Percentiles rank a stretch among this genome's conserved stretches.
phyloP scores from a whole-genome alignment of 1,140 invertebrate genomes.

The Musca vetustissima region DNA sequence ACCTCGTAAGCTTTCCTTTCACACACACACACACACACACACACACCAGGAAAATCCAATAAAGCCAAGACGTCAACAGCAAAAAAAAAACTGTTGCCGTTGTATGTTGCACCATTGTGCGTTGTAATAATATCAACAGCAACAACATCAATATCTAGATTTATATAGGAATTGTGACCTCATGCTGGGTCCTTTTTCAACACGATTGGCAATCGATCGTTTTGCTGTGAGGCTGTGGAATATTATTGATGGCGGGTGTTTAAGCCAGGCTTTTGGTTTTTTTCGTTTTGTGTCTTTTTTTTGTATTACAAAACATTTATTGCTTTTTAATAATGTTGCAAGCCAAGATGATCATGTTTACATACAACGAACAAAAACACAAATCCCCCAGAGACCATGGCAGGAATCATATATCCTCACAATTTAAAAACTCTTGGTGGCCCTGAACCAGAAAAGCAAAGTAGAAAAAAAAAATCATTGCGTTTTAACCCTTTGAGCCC shows the following conservation, averaged over 20 bases:
- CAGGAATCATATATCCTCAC: no score
- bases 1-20: no score
- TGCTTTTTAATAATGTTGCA: constrained; percentile 52
- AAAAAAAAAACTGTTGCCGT: background rate
- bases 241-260: no score
- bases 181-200: constrained; percentile 24
- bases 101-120: background rate
- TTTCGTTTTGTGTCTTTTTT: no score
- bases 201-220: constrained; percentile 2
- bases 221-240: no score
- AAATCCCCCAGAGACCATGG: background rate
- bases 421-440: no score
- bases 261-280: no score
- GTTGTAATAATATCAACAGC: constrained; percentile 28
- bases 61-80: constrained; percentile 6
- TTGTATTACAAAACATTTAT: constrained; percentile 40
- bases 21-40: no score
- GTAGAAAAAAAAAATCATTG: no score
- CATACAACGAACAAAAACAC: background rate
- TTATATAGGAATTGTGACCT: constrained; percentile 14
- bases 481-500: no score
- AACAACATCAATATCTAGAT: constrained; percentile 25
- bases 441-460: background rate
- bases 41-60: background rate
- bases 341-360: constrained; percentile 9